These are phyloP conservation scores for Enteromius trimaculatus DNA, from an alignment of 2,797 vertebrate genomes.

Conservation along the genomic window DNA sequence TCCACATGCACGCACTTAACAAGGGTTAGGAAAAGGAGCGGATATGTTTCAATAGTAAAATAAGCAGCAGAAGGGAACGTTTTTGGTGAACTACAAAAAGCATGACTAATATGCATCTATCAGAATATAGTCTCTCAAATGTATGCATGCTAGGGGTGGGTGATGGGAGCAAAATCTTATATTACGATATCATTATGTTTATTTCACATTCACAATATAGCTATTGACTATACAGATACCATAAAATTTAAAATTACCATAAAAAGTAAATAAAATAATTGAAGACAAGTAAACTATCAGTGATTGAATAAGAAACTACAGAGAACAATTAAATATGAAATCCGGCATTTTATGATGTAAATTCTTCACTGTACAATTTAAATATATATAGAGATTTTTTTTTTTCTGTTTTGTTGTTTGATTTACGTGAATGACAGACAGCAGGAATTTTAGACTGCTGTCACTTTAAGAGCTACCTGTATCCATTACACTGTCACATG, in stretches of 20 bases:
- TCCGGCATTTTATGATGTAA: too few relatives aligned
- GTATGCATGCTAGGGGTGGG: constrained; percentile 4
- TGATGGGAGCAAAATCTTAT: not conserved
- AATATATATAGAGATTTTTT: not conserved
- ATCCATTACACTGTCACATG: not conserved
- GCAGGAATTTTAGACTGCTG: not conserved
- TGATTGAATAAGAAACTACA: not conserved
- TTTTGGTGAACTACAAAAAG: not conserved
- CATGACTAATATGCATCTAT: not conserved
- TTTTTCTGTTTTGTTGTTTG: not conserved
- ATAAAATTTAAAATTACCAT: too few relatives aligned
- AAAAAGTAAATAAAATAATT: too few relatives aligned
- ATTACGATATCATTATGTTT: not conserved
- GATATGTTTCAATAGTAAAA: not conserved
- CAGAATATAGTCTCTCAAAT: not conserved
- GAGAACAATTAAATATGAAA: too few relatives aligned
- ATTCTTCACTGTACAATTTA: not conserved
- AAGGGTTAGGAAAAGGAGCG: not conserved
- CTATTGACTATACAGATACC: not conserved
- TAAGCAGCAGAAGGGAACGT: not conserved
- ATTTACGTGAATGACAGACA: not conserved
- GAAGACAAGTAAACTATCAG: not conserved
- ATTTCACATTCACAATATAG: not conserved
- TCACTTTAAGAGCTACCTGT: not conserved
- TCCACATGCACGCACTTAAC: constrained; percentile 20